phyloP scores from a whole-genome alignment of 2,113 vertebrate genomes.

The Oncorhynchus clarkii region DNA sequence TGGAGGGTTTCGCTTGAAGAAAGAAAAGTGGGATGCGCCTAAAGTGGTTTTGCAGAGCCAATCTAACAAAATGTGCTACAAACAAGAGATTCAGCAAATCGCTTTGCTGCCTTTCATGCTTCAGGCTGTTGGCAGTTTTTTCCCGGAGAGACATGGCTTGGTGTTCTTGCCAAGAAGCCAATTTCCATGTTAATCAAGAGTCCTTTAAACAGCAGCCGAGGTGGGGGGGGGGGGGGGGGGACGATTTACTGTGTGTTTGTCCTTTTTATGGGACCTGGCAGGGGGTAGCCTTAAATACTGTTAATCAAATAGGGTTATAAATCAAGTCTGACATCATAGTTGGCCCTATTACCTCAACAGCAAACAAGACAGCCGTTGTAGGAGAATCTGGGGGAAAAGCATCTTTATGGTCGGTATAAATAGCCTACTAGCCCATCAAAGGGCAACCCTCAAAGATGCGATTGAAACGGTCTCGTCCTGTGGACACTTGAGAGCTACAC shows the following conservation, averaged over 20 bases:
- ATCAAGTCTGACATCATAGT: background rate
- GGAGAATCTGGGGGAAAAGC: background rate
- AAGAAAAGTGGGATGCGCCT: background rate
- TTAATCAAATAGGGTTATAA: background rate
- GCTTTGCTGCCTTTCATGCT: background rate
- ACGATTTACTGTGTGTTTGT: background rate
- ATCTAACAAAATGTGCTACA: background rate
- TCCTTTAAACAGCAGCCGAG: background rate
- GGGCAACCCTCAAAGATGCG: background rate
- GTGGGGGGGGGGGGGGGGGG: too few species aligned
- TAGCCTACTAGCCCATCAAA: background rate
- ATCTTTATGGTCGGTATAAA: background rate
- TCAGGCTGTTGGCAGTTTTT: background rate
- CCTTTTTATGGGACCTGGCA: background rate
- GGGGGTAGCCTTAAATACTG: background rate
- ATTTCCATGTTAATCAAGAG: slow-evolving; percentile 5
- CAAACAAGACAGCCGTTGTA: background rate
- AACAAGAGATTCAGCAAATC: background rate
- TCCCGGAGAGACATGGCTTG: background rate
- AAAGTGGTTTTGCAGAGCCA: background rate
- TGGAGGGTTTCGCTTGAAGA: background rate
- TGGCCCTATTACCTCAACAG: background rate
- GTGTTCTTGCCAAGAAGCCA: background rate
- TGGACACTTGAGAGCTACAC: background rate
- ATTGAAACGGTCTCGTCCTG: background rate